phyloP scores from a whole-genome alignment of 1,140 invertebrate species.

The Ceratina australensis region DNA sequence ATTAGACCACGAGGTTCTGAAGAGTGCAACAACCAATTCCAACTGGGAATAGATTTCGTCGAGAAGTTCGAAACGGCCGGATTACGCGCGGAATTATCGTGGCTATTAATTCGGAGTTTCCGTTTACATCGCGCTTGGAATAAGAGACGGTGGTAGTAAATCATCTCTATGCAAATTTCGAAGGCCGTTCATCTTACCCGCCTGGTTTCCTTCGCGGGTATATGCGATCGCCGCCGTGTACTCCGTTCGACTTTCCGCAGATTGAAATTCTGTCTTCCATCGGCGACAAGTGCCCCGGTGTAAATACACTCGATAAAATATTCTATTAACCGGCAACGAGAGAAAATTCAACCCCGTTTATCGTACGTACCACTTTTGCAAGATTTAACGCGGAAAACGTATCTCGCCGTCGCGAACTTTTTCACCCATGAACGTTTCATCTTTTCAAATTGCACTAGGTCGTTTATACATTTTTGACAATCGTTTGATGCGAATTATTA shows the following conservation, averaged over 20 bases:
- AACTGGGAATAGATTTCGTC: no score
- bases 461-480: no score
- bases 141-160: neutral
- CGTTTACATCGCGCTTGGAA: neutral
- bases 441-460: no score
- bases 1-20: no score
- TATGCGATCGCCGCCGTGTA: no score
- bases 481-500: no score
- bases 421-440: no score
- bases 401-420: no score
- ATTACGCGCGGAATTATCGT: no score
- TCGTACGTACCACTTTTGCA: neutral
- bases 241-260: no score
- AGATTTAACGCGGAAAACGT: neutral
- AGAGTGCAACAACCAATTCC: no score
- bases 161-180: slow-evolving; percentile 38
- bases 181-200: slow-evolving; percentile 12
- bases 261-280: slow-evolving; percentile 5
- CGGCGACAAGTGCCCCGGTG: neutral
- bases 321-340: slow-evolving; percentile 2
- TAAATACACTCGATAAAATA: slow-evolving; percentile 30
- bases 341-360: slow-evolving; percentile 6
- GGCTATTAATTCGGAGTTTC: slow-evolving; percentile 32
- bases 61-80: no score
- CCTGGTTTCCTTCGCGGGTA: neutral